Conservation (phyloP, 2,797 vertebrate species). For the Naso thynnoides region DNA sequence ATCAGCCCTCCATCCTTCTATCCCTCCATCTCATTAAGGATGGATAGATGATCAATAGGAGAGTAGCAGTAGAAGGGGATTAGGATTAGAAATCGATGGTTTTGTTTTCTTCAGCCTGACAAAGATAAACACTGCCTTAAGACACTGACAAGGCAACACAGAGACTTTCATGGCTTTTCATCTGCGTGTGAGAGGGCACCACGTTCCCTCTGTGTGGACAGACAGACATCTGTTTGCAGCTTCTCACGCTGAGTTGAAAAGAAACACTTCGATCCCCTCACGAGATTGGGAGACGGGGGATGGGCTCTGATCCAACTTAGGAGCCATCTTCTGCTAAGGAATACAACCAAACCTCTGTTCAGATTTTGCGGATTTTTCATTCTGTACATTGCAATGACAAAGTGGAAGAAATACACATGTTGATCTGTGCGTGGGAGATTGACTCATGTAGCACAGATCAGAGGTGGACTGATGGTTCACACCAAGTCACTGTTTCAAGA, state of each 20-base stretch:
- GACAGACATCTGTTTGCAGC: constrained; percentile 64
- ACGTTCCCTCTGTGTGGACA: constrained; percentile 47
- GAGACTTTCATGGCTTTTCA: constrained; percentile 53
- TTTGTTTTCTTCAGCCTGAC: constrained; percentile 79
- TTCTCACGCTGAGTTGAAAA: constrained; percentile 63
- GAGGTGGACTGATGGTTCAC: constrained; percentile 41
- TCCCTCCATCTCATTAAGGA: constrained; percentile 78
- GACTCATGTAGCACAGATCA: constrained; percentile 29
- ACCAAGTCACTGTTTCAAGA: constrained; percentile 49
- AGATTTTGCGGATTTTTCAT: neutral
- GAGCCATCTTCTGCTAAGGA: constrained; percentile 4
- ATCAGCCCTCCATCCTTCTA: constrained; percentile 69
- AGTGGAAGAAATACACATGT: neutral
- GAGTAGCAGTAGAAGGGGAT: constrained; percentile 75
- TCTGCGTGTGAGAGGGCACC: constrained; percentile 59
- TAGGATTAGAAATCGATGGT: constrained; percentile 85
- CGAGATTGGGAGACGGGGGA: constrained; percentile 17
- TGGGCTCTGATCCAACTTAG: constrained; percentile 44
- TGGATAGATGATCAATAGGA: constrained; percentile 81
- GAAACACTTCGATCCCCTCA: constrained; percentile 48
- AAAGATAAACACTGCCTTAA: constrained; percentile 82
- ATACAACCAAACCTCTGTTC: constrained; percentile 18
- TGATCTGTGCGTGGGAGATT: constrained; percentile 48
- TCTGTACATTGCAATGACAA: neutral
- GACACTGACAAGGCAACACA: constrained; percentile 68